Evolutionary conservation across 2,888 invertebrate species (phyloP).

Genomic region (Stenichneumon culpator): DNA sequence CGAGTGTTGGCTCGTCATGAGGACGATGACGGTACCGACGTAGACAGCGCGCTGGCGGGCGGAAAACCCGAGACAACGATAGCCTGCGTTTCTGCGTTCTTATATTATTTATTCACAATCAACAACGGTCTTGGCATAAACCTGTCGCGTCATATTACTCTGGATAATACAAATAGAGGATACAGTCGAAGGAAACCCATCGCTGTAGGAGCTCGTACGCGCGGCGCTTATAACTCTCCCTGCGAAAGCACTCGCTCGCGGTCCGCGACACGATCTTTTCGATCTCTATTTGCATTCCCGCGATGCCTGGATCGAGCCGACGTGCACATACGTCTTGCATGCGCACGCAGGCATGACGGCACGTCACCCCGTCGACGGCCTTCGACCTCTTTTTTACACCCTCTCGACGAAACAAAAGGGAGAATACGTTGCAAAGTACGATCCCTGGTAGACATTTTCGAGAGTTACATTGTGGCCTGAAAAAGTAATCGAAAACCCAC

Average conservation of each 20-base stretch:
- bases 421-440: neutral
- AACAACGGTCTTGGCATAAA: conserved; percentile 40
- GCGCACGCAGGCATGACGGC: neutral
- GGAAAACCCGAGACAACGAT: neutral
- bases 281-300: conserved; percentile 49
- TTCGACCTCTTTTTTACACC: conserved; percentile 47
- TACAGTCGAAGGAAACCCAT: conserved; percentile 1
- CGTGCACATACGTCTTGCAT: neutral
- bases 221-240: conserved; percentile 26
- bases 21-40: conserved; percentile 33
- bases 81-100: conserved; percentile 5
- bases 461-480: neutral
- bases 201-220: neutral
- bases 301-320: conserved; percentile 19
- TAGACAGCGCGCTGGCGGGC: conserved; percentile 5
- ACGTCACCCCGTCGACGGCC: conserved; percentile 9
- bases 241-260: conserved; percentile 15
- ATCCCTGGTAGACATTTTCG: neutral
- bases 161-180: neutral
- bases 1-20: conserved; percentile 42
- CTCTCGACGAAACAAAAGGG: conserved; percentile 27
- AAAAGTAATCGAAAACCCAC: too few species aligned
- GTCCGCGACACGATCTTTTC: conserved; percentile 26
- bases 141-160: conserved; percentile 24
- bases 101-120: conserved; percentile 57